Percentiles rank a stretch among this genome's conserved stretches.
phyloP scores from a whole-genome alignment of 2,113 vertebrate species.

The Thunnus maccoyii region DNA sequence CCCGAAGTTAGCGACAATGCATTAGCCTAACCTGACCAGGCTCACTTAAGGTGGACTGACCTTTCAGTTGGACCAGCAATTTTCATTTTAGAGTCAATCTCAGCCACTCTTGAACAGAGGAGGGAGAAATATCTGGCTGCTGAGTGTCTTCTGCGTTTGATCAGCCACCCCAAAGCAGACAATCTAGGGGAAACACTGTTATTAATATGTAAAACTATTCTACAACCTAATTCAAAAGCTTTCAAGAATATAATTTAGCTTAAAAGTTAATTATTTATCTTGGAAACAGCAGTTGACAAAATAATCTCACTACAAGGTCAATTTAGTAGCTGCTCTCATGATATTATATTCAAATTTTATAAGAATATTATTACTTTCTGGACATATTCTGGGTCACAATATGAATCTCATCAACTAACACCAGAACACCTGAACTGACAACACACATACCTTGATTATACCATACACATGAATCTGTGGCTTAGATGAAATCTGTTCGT shows the following conservation, averaged over 20 bases:
- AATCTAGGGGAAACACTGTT: not conserved
- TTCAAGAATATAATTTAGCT: not conserved
- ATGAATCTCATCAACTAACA: constrained; percentile 6
- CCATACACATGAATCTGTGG: constrained; percentile 35
- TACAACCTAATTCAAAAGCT: not conserved
- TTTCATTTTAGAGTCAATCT: too few species aligned
- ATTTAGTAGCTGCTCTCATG: not conserved
- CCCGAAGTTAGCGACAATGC: too few species aligned
- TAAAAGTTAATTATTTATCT: not conserved
- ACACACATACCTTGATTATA: constrained; percentile 3
- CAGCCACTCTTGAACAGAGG: too few species aligned
- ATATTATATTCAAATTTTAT: not conserved
- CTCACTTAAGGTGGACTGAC: too few species aligned
- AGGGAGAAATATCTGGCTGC: too few species aligned
- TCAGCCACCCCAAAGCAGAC: too few species aligned
- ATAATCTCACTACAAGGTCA: not conserved
- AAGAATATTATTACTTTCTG: not conserved
- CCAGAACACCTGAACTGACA: constrained; percentile 34
- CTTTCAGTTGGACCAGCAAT: too few species aligned
- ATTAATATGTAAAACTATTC: not conserved
- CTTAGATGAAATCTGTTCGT: constrained; percentile 54
- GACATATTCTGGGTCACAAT: not conserved
- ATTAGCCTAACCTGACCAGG: too few species aligned
- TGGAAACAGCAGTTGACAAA: not conserved
- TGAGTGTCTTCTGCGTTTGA: too few species aligned